Evolutionary conservation across 1,140 invertebrate species (phyloP), one percentile per base, ranked within the genome.

Genomic region (Trinorchestia longiramus): DNA sequence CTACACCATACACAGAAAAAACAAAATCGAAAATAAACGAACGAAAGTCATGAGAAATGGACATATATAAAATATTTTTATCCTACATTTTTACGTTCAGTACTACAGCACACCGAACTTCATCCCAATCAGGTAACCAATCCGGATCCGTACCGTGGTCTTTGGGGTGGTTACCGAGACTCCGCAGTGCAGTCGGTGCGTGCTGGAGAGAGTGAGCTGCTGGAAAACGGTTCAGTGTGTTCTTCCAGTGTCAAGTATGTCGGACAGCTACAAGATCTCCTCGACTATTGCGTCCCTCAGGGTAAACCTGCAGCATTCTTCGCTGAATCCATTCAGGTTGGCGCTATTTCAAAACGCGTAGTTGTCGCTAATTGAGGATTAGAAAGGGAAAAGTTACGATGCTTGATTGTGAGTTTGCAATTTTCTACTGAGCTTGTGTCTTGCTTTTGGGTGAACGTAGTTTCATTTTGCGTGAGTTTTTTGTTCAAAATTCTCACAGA

Each of bases 261-360:
- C 43, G 98, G 98, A 11, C 98, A 99, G 97, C 98, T 99, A 41
- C 98, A 98, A 96, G 98, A 99, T 97, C 97, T 98, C 3, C 98
- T 99, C 95, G 98, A 98, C 95, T 98, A 98, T 97, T 98, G 98
- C 40, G 97, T 99, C 94, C 98, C 99, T 0, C 98, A 98, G 95
- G 98, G 98, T 23, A 98, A 98, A 97, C 97, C 99, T 44, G 99
- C 99, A 4, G 99, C 98, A 40, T 98, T 99, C 97, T 98, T 99
- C 97, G 99, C 98, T 0, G 99, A 99, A 97, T 99, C 99, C 8
- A 99, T 99, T 97, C 99, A 99, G 97, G 99, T 98, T 95, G 95
- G 77, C 36, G 28, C 1, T 19, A 23, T 23, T 77, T 77, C 62
- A 77, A 36, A 77, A 36, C 62, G 28, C 36, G 62, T 1, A 23